These are phyloP conservation scores for Pecten maximus DNA, from an alignment of 2,888 invertebrate genomes.

Conservation along the genomic window DNA sequence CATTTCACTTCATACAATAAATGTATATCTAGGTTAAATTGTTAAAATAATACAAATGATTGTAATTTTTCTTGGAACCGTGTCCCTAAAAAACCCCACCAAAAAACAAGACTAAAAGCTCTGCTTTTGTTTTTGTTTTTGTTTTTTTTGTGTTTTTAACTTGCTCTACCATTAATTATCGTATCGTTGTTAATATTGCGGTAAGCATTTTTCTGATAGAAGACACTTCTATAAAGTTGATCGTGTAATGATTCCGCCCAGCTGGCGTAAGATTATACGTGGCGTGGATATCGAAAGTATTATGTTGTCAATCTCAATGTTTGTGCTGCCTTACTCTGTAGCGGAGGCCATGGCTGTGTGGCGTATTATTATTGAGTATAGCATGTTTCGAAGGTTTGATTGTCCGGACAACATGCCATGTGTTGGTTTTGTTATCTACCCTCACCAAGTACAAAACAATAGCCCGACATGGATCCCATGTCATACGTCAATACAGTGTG, in stretches of 20 bases:
- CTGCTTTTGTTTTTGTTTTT: too few species aligned
- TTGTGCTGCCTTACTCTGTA: neutral
- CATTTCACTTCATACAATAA: too few species aligned
- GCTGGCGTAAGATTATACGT: neutral
- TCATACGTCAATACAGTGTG: neutral
- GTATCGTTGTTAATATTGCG: too few species aligned
- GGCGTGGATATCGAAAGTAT: neutral
- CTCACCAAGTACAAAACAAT: neutral
- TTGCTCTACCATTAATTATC: too few species aligned
- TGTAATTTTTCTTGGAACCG: too few species aligned
- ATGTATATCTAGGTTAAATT: too few species aligned
- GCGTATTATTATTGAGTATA: neutral
- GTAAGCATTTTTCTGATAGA: too few species aligned
- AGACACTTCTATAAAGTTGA: neutral
- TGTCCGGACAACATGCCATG: neutral
- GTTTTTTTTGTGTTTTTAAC: too few species aligned
- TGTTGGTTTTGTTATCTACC: neutral
- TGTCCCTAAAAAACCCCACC: too few species aligned
- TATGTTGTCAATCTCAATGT: slow-evolving; percentile 13
- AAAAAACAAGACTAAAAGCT: too few species aligned
- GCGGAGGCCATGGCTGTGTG: neutral
- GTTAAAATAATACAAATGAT: too few species aligned
- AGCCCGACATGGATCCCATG: neutral
- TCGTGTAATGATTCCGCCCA: neutral
- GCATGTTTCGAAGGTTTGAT: neutral